These are phyloP conservation scores for Panulirus ornatus DNA, from an alignment of 1,140 invertebrate species.

Conservation along the genomic window DNA sequence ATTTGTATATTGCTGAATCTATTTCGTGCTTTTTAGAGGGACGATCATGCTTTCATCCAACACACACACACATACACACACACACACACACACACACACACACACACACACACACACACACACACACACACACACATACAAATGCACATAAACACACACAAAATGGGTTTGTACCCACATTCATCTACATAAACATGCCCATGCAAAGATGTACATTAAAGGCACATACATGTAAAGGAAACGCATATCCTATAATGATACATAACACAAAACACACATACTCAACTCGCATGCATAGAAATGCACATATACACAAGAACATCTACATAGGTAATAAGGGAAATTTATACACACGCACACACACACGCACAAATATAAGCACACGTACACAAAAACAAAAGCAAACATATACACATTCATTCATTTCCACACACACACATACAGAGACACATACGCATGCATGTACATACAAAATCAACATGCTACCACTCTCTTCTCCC, in stretches of 20 bases:
- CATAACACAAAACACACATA: too few species aligned
- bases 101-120: neutral
- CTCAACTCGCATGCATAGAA: conserved; percentile 7
- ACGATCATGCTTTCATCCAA: too few species aligned
- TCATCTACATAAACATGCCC: too few species aligned
- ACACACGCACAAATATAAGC: neutral
- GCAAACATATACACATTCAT: conserved; percentile 11
- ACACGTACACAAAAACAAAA: neutral
- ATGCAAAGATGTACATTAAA: too few species aligned
- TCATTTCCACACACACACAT: conserved; percentile 8
- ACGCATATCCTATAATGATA: too few species aligned
- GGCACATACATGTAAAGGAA: too few species aligned
- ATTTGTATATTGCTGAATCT: too few species aligned
- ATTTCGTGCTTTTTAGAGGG: too few species aligned
- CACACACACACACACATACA: neutral
- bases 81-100: neutral
- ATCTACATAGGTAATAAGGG: neutral
- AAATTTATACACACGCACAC: neutral
- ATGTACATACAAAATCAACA: neutral
- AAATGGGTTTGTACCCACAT: too few species aligned
- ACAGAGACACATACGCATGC: conserved; percentile 2
- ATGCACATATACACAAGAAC: neutral
- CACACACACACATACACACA: conserved; percentile 23
- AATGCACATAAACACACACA: neutral
- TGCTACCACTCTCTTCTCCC: neutral